Evolutionary conservation across 2,113 vertebrate genomes (phyloP), one percentile per base, ranked within the genome.

Genomic region (Grantiella picta): DNA sequence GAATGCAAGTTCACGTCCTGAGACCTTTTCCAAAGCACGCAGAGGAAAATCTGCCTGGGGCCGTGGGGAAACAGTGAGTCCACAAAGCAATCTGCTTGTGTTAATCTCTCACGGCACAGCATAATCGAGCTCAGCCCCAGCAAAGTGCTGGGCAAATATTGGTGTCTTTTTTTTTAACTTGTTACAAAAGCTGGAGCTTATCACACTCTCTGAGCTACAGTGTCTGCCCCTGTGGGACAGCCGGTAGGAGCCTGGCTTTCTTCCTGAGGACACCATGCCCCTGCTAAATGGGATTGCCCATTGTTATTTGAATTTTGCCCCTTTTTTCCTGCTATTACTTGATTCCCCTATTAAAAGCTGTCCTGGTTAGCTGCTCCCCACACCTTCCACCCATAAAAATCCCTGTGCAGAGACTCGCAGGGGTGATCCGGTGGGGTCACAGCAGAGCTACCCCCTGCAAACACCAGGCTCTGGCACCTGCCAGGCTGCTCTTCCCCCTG

Each of bases 121-220:
- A 42, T 23, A 76, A 80, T 29, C 36, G 63, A 35, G 85, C 85
- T 93, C 70, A 61, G 79, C 38, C 2, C 31, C 52, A n/a, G 78
- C 49, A 90, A 83, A 96, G 91, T 92, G 83, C 92, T 94, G 60
- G 54, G 79, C 94, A 97, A 96, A 94, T 72, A 94, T 52, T 59
- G 24, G 59, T 38, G 40, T 5, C 25, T 28, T 28, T 84, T 76
- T 82, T 60, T 44, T 40, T 16, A 3, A n/a, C 76, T 66, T 69
- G 63, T 89, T 82, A 85, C 54, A 86, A 68, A 44, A 73, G 59
- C 88, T 81, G 59, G 33, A 59, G 68, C 38, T 88, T 49, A 25
- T 54, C 54, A 5, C 19, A 5, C 20, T 38, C 18, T 3, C 35
- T 17, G 29, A 77, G 23, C 42, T 33, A 0, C 57, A 28, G 28